Evolutionary conservation across 2,888 invertebrate species (phyloP).

Genomic region (Cristatella mucedo): DNA sequence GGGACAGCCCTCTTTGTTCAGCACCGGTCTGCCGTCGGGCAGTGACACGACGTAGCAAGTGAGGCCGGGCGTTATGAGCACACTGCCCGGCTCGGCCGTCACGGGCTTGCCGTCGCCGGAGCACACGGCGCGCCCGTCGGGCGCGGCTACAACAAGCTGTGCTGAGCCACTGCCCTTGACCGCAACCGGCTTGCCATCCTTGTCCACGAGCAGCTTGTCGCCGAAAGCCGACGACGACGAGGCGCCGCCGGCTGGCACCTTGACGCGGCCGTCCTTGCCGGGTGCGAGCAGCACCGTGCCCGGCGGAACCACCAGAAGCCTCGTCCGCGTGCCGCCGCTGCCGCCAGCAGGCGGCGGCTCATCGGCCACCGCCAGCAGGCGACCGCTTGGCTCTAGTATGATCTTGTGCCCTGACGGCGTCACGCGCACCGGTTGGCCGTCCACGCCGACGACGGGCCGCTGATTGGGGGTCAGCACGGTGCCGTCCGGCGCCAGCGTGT

Average conservation of each 20-base stretch:
- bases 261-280: constrained; percentile 2
- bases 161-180: not conserved
- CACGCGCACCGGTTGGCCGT: constrained; percentile 2
- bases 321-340: too few species aligned
- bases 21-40: constrained; percentile 5
- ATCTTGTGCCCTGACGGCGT: constrained; percentile 7
- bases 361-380: not conserved
- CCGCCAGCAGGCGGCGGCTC: too few species aligned
- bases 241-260: not conserved
- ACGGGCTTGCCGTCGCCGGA: constrained; percentile 5
- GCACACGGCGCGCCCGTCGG: constrained; percentile 2
- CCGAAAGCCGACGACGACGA: not conserved
- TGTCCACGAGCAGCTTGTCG: constrained; percentile 2
- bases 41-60: too few species aligned
- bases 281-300: constrained; percentile 5
- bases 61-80: constrained; percentile 5
- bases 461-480: constrained; percentile 6
- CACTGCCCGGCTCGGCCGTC: constrained; percentile 3
- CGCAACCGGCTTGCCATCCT: constrained; percentile 4
- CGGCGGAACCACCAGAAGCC: constrained; percentile 3
- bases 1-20: constrained; percentile 3
- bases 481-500: constrained; percentile 6
- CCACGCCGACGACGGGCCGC: not conserved
- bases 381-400: constrained; percentile 7
- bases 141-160: constrained; percentile 4